Evolutionary conservation across 2,888 invertebrate species (phyloP).

Genomic region (Melanophora roralis): DNA sequence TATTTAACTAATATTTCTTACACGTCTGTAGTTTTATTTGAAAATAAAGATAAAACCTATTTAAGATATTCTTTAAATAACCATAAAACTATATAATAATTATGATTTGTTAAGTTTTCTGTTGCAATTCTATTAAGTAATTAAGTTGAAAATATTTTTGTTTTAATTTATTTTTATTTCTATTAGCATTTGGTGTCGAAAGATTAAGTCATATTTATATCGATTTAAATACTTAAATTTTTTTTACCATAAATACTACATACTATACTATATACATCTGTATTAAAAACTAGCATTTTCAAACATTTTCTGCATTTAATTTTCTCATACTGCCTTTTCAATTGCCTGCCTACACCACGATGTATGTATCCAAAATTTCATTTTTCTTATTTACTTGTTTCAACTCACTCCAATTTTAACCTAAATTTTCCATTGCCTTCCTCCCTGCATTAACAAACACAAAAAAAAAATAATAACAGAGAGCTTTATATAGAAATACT

Average conservation of each 20-base stretch:
- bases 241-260: too few species aligned
- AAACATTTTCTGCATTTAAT: slow-evolving; percentile 17
- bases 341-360: background rate
- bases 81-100: too few species aligned
- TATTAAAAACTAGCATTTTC: background rate
- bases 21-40: too few species aligned
- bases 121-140: too few species aligned
- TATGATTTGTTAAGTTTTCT: too few species aligned
- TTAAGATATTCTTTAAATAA: too few species aligned
- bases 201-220: background rate
- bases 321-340: background rate
- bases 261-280: background rate
- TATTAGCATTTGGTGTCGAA: background rate
- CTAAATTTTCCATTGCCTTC: slow-evolving; percentile 55
- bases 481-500: slow-evolving; percentile 38
- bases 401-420: slow-evolving; percentile 57
- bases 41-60: too few species aligned
- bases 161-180: background rate
- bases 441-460: slow-evolving; percentile 38
- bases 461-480: too few species aligned
- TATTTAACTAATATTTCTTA: too few species aligned
- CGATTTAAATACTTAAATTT: slow-evolving; percentile 18
- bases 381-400: slow-evolving; percentile 26
- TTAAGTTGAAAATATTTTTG: too few species aligned
- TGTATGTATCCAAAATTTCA: slow-evolving; percentile 10